These are phyloP conservation scores for Sympetrum striolatum DNA, from an alignment of 2,888 invertebrate species.

Conservation along the genomic window DNA sequence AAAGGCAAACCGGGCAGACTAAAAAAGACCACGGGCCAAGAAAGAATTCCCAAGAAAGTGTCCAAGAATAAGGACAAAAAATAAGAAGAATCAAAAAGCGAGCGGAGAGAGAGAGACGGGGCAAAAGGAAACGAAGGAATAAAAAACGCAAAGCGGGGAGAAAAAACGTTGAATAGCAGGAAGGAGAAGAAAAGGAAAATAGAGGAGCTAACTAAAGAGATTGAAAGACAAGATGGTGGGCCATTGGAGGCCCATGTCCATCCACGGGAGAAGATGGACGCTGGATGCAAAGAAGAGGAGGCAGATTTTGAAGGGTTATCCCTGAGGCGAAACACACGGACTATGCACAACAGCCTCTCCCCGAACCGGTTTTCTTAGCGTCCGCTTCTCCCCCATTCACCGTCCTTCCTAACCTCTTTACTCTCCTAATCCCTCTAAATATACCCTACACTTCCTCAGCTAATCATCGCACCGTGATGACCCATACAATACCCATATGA, in stretches of 20 bases:
- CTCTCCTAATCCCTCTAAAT: neutral
- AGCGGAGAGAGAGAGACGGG: neutral
- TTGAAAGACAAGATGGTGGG: neutral
- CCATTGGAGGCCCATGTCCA: neutral
- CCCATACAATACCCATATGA: no score
- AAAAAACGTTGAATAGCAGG: neutral
- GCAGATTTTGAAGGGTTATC: constrained; percentile 31
- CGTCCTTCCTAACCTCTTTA: neutral
- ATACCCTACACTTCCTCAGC: no score
- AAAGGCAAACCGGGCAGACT: no score
- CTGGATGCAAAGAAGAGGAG: constrained; percentile 31
- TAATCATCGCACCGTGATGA: no score
- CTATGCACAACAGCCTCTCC: neutral
- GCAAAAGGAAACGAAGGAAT: neutral
- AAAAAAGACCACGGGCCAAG: neutral
- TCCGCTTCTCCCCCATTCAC: neutral
- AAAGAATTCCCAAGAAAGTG: neutral
- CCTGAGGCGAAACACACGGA: neutral
- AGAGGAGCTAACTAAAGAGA: neutral
- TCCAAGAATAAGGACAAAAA: neutral
- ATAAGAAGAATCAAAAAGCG: neutral
- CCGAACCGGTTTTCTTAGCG: constrained; percentile 24
- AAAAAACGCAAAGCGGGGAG: neutral
- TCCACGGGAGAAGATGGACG: constrained; percentile 19
- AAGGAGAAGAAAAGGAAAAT: neutral